Conservation (phyloP, 2,888 invertebrate genomes). For the Xanthorhoe designata region DNA sequence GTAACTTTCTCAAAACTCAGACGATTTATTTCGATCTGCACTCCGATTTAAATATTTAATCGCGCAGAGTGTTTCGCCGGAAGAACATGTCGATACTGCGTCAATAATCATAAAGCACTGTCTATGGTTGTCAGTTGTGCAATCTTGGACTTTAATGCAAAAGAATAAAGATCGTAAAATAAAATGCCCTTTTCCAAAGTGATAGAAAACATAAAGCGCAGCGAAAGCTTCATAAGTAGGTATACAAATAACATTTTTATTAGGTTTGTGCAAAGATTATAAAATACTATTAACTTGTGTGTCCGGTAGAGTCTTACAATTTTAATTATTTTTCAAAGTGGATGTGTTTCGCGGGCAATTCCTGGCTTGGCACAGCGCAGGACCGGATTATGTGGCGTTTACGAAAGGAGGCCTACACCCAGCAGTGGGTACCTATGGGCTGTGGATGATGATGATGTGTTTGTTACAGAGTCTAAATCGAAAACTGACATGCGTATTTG, state of each 20-base stretch:
- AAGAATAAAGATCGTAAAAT: background rate
- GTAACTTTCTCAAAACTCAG: background rate
- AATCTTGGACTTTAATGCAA: constrained; percentile 7
- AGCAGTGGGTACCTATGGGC: too few relatives aligned
- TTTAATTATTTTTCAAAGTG: too few relatives aligned
- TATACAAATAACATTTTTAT: background rate
- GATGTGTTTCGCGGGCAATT: too few relatives aligned
- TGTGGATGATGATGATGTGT: too few relatives aligned
- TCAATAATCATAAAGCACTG: constrained; percentile 52
- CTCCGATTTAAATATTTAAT: constrained; percentile 39
- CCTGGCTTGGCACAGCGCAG: too few relatives aligned
- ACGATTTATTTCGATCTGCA: constrained; percentile 31
- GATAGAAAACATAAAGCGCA: background rate
- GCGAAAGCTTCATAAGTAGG: background rate
- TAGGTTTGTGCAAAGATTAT: background rate
- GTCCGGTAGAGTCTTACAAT: too few relatives aligned
- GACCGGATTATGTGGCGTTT: too few relatives aligned
- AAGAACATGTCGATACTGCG: constrained; percentile 47
- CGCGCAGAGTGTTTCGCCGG: constrained; percentile 45
- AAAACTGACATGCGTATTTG: too few relatives aligned
- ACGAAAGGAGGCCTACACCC: too few relatives aligned
- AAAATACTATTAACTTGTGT: too few relatives aligned
- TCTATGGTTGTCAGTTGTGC: constrained; percentile 12
- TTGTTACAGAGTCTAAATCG: too few relatives aligned
- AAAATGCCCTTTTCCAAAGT: constrained; percentile 1